Evolutionary conservation across 2,888 invertebrate species (phyloP).

Genomic region (Drosophila vallismaia): DNA sequence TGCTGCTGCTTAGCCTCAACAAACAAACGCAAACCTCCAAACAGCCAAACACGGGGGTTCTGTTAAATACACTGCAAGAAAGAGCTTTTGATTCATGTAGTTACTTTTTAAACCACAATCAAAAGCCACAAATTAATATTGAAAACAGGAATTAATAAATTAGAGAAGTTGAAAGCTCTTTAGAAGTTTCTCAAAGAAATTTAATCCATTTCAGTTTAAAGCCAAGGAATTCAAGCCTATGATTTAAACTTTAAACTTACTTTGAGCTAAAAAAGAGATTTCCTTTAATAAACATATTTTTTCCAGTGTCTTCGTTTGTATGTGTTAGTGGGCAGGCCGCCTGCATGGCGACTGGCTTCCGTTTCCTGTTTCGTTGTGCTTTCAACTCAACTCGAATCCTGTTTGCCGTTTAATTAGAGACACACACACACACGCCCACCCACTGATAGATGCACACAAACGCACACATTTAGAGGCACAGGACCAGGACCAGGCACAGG

Average conservation of each 20-base stretch:
- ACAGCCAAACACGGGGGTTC: conserved; percentile 15
- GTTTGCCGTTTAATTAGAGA: conserved; percentile 79
- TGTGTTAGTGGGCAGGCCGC: conserved; percentile 36
- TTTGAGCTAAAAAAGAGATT: no score
- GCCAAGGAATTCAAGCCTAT: no score
- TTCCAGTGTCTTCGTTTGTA: conserved; percentile 21
- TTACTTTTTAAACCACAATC: no score
- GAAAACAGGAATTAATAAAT: no score
- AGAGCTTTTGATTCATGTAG: no score
- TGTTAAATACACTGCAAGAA: not conserved
- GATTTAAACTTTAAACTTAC: no score
- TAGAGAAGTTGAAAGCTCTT: no score
- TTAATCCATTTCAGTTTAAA: no score
- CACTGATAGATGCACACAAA: not conserved
- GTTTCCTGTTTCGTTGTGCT: conserved; percentile 79
- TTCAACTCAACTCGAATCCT: conserved; percentile 79
- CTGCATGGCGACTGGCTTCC: conserved; percentile 76
- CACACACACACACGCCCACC: conserved; percentile 59
- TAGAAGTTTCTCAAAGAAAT: no score
- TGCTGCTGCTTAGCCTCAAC: conserved; percentile 69
- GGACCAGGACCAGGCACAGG: no score
- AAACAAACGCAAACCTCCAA: conserved; percentile 65
- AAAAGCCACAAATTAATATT: no score
- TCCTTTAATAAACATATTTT: not conserved
- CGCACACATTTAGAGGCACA: no score